Conservation (phyloP, 2,113 vertebrate genomes). For the Microcebus griseorufus region DNA sequence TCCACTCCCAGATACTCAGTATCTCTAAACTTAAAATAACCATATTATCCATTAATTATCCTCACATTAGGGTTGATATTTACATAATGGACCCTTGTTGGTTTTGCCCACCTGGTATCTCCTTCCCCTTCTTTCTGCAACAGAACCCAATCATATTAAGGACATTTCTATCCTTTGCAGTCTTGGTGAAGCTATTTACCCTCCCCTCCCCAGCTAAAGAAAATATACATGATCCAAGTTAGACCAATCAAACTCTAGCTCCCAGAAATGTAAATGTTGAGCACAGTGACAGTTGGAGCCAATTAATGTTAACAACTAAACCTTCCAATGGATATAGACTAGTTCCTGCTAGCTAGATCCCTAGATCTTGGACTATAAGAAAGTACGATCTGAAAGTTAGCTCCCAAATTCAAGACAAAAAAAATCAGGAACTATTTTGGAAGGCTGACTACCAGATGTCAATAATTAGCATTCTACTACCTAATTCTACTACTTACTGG, state of each 20-base stretch:
- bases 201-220: not conserved
- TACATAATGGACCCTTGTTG: not conserved
- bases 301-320: not conserved
- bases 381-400: not conserved
- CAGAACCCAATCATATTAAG: conserved; percentile 4
- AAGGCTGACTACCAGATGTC: not conserved
- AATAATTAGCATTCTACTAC: not conserved
- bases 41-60: not conserved
- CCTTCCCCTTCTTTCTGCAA: conserved; percentile 1
- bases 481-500: not conserved
- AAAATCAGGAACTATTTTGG: not conserved
- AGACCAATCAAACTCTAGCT: not conserved
- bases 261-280: not conserved
- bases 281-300: not conserved
- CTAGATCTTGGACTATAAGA: not conserved
- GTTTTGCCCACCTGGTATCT: not conserved
- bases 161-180: not conserved
- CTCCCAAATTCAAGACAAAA: not conserved
- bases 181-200: not conserved
- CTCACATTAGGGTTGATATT: not conserved
- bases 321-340: not conserved
- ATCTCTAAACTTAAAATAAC: conserved; percentile 37
- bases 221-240: not conserved
- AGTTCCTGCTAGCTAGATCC: not conserved
- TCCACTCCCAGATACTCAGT: not conserved